phyloP scores from a whole-genome alignment of 2,113 vertebrate genomes.

The Jacana jacana region DNA sequence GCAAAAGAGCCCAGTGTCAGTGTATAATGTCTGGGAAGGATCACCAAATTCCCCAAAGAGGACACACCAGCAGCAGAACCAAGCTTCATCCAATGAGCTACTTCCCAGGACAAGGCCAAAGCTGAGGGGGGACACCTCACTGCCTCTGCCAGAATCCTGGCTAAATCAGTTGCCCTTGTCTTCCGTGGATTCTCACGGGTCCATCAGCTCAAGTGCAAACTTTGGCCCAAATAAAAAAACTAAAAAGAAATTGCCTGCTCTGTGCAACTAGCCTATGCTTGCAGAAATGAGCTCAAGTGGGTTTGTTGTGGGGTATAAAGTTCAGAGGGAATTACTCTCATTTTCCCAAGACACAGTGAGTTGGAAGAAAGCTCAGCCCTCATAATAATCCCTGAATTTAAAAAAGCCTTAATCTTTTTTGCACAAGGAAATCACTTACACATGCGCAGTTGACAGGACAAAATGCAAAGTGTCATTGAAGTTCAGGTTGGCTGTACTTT shows the following conservation, averaged over 20 bases:
- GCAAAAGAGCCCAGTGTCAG: fast-evolving
- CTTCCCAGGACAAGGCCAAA: background rate
- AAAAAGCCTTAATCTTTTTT: background rate
- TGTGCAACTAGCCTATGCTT: background rate
- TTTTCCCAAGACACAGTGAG: background rate
- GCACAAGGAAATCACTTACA: background rate
- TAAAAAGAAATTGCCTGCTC: background rate
- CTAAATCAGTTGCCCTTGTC: background rate
- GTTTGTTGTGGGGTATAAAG: background rate
- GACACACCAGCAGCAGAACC: background rate
- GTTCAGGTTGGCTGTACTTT: background rate
- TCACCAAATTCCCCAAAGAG: too few relatives aligned
- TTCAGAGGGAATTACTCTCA: background rate
- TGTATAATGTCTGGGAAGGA: background rate
- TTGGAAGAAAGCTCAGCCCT: background rate
- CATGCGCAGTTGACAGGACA: background rate
- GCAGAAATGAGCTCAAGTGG: background rate
- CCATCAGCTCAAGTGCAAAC: background rate
- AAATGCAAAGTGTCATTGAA: background rate
- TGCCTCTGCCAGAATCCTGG: background rate
- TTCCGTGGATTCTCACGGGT: background rate
- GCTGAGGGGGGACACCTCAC: background rate
- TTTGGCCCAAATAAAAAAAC: background rate
- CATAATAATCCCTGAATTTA: background rate
- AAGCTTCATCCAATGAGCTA: background rate